Base-by-base conservation (phyloP, 2,888 invertebrate species). In the Cremastobaeus sp. region DNA sequence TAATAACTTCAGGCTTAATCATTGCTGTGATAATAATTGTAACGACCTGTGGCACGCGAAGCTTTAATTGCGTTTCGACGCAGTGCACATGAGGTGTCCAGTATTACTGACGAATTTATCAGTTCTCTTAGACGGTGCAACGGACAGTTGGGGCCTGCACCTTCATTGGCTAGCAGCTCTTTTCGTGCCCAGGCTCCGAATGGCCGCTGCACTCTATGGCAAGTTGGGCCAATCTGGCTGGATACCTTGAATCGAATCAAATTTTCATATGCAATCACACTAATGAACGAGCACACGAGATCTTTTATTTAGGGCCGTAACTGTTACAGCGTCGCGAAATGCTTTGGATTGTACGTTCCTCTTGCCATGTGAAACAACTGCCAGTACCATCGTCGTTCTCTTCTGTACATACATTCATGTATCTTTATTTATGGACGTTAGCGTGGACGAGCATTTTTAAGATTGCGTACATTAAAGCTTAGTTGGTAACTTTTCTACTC, bases 1-100 rank as follows among this genome's bases (percentile, higher is more conserved):
- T 45, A 80, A 80, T 45, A 80, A 80, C 62, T 77, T 79, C 37
- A 66, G 69, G 28, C 21, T 75, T 11, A 73, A 76, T 39, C 50
- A 32, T 30, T 74, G 74, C 70, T 78, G 77, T 71, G 76, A 76
- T 71, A 76, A 74, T 43, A 73, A 79, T 65, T 76, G 65, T 47
- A 76, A 76, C 54, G 72, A 72, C 20, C 32, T 72, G 20, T 76
- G 72, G 69, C 47, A 65, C 35, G 21, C 62, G 12, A 73, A 76
- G 21, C 64, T 66, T 57, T 74, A 66, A 54, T 20, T 5, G 1
- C 9, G 5, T 21, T 5, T 14, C 8, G 43, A 39, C 20, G 11
- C 11, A 9, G 18, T 5, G 17, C 21, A 43, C 5, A 34, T 15
- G 18, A 57, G 21, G 17, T 41, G 20, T 41, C 34, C 43, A 25